These are phyloP conservation scores for Euschistus heros DNA, from an alignment of 1,140 invertebrate species.

Conservation along the genomic window DNA sequence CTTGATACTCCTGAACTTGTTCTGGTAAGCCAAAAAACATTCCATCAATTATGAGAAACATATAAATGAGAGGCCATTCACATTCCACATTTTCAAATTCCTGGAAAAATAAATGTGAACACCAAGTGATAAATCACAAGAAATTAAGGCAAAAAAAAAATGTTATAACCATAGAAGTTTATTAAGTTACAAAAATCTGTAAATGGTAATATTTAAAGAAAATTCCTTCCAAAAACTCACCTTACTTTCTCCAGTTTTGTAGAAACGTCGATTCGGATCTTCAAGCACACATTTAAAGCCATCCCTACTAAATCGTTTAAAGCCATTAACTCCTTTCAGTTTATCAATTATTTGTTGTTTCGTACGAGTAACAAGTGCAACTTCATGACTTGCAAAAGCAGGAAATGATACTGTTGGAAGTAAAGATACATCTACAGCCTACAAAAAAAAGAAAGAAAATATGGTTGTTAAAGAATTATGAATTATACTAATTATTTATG, in stretches of 20 bases:
- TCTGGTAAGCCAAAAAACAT: conserved; percentile 80
- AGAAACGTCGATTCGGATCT: conserved; percentile 61
- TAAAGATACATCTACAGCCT: conserved; percentile 82
- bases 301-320: conserved; percentile 91
- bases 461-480: conserved; percentile 35
- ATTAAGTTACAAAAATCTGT: not conserved
- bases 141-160: conserved; percentile 24
- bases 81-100: conserved; percentile 94
- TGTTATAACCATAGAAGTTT: not conserved
- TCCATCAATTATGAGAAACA: conserved; percentile 92
- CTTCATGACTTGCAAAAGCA: conserved; percentile 94
- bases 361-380: conserved; percentile 71
- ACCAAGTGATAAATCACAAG: conserved; percentile 13
- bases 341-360: conserved; percentile 77
- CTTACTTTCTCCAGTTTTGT: conserved; percentile 57
- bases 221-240: conserved; percentile 34
- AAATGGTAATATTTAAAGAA: not conserved
- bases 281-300: conserved; percentile 87
- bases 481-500: conserved; percentile 20
- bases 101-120: conserved; percentile 38
- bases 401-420: conserved; percentile 92
- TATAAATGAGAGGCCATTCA: conserved; percentile 95
- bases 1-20: conserved; percentile 85
- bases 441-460: conserved; percentile 26
- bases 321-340: conserved; percentile 82